These are phyloP conservation scores for Antennarius maculatus DNA, from an alignment of 2,797 vertebrate genomes.

Conservation along the genomic window DNA sequence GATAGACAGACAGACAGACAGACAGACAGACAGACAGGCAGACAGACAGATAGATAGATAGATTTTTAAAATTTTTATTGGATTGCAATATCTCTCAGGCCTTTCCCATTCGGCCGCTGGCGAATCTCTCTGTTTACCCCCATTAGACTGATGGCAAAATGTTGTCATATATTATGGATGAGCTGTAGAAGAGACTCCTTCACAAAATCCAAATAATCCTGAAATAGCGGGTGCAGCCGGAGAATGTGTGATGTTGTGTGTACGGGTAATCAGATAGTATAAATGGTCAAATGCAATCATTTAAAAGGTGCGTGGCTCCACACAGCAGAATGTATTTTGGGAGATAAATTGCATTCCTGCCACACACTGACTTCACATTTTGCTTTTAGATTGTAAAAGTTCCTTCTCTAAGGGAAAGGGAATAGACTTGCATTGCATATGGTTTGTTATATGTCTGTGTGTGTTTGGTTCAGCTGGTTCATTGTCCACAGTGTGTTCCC, in stretches of 20 bases:
- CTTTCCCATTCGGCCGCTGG: constrained; percentile 67
- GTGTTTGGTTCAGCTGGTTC: constrained; percentile 54
- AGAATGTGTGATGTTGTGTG: constrained; percentile 64
- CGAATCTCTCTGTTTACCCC: constrained; percentile 67
- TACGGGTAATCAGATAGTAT: constrained; percentile 55
- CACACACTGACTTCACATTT: background rate
- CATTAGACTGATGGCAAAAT: constrained; percentile 71
- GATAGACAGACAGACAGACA: constrained; percentile 8
- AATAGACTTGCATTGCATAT: constrained; percentile 35
- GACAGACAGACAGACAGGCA: background rate
- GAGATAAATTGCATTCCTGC: constrained; percentile 10
- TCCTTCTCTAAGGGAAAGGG: constrained; percentile 37
- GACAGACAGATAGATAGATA: constrained; percentile 22
- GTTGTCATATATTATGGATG: constrained; percentile 75
- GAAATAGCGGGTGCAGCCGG: constrained; percentile 50
- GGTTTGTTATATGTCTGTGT: constrained; percentile 11
- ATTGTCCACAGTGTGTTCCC: constrained; percentile 55
- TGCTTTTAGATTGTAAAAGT: too few relatives aligned
- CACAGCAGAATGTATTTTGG: constrained; percentile 13
- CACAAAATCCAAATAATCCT: constrained; percentile 68
- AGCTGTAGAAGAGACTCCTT: constrained; percentile 59
- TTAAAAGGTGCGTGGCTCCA: constrained; percentile 41
- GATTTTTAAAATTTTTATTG: background rate
- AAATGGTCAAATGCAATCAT: constrained; percentile 51
- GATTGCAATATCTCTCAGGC: constrained; percentile 55